Conservation (phyloP, 2,888 invertebrate genomes). For the Ophion obscuratus region DNA sequence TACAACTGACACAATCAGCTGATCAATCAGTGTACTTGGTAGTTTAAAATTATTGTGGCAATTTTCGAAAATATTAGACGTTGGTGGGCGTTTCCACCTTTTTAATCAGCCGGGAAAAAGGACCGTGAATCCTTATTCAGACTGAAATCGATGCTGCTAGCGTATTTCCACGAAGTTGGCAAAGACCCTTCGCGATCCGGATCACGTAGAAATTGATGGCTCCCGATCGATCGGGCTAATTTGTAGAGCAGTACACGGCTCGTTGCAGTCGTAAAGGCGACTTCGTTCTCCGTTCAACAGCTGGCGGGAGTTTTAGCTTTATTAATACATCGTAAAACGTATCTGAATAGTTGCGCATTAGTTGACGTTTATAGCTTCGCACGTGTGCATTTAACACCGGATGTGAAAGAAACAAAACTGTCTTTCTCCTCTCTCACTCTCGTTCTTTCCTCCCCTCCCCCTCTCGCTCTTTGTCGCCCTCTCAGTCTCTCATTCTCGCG, state of each 20-base stretch:
- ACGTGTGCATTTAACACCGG: conserved; percentile 63
- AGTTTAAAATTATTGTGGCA: too few relatives aligned
- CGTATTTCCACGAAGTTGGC: neutral
- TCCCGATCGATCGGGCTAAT: conserved; percentile 48
- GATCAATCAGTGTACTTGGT: too few relatives aligned
- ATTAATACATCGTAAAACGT: conserved; percentile 67
- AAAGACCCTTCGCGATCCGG: neutral
- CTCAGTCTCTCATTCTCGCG: neutral
- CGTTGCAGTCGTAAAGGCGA: conserved; percentile 51
- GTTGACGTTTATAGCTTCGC: conserved; percentile 55
- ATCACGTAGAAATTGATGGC: neutral
- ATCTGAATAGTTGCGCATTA: conserved; percentile 64
- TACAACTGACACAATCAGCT: too few relatives aligned
- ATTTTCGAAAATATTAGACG: too few relatives aligned
- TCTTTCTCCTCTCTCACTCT: conserved; percentile 37
- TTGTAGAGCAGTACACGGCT: conserved; percentile 36
- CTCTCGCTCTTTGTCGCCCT: neutral
- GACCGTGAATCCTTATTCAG: neutral
- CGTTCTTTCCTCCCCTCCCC: neutral
- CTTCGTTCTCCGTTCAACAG: conserved; percentile 45
- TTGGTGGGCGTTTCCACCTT: too few relatives aligned
- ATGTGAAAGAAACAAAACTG: conserved; percentile 62
- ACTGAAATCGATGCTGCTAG: neutral
- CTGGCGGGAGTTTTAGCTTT: conserved; percentile 58
- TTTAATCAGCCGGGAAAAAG: too few relatives aligned